Evolutionary conservation across 2,797 vertebrate genomes (phyloP).

Genomic region (Anas acuta): DNA sequence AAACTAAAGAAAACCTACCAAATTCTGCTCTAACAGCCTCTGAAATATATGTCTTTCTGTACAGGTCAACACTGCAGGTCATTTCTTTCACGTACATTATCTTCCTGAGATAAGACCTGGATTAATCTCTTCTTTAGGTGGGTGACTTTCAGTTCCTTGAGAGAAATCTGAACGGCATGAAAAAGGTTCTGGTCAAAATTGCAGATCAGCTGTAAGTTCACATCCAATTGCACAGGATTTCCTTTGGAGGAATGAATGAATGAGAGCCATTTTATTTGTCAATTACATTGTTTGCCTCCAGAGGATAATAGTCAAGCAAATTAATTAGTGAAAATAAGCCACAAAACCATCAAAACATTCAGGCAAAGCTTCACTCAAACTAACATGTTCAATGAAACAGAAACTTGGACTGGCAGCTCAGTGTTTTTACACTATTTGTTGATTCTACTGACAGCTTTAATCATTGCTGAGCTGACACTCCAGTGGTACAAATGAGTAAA

Average conservation of each 20-base stretch:
- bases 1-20: background rate
- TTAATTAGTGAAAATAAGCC: slow-evolving; percentile 66
- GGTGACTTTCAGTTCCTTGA: slow-evolving; percentile 27
- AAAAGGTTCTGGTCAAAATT: slow-evolving; percentile 31
- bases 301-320: slow-evolving; percentile 60
- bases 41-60: background rate
- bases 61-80: background rate
- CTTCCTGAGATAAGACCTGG: background rate
- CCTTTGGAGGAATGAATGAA: slow-evolving; percentile 4
- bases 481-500: slow-evolving; percentile 65
- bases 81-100: background rate
- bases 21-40: background rate
- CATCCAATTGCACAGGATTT: slow-evolving; percentile 16
- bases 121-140: slow-evolving; percentile 34
- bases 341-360: slow-evolving; percentile 63
- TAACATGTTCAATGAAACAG: slow-evolving; percentile 56
- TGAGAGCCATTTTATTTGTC: slow-evolving; percentile 54
- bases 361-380: slow-evolving; percentile 64
- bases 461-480: slow-evolving; percentile 62
- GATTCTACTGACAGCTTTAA: slow-evolving; percentile 65
- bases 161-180: slow-evolving; percentile 17
- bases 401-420: slow-evolving; percentile 44
- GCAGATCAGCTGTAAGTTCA: slow-evolving; percentile 34
- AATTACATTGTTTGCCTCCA: slow-evolving; percentile 46
- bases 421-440: slow-evolving; percentile 59